These are phyloP conservation scores for mouse (Mus musculus) DNA, from an alignment of 2,113 vertebrate genomes.

Conservation along the genomic window GRCm39 chr13:110934001-110934500, in stretches of 20 bases:
- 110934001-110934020: neutral
- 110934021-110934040: neutral
- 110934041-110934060: neutral
- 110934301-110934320: neutral
- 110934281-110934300: slow-evolving; percentile 3
- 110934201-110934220: neutral
- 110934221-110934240: neutral
- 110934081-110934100: neutral
- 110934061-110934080: neutral
- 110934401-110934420: neutral
- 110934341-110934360: neutral
- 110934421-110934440: neutral
- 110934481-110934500: neutral
- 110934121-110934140: neutral
- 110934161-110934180: neutral
- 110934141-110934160: neutral
- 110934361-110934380: neutral
- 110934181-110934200: neutral
- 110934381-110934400: neutral
- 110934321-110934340: neutral
- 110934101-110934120: neutral
- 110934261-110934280: slow-evolving; percentile 17
- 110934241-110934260: neutral
- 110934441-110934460: neutral
- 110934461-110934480: slow-evolving; percentile 12